Evolutionary conservation across 2,113 vertebrate genomes (phyloP).

Genomic region (Numida meleagris): DNA sequence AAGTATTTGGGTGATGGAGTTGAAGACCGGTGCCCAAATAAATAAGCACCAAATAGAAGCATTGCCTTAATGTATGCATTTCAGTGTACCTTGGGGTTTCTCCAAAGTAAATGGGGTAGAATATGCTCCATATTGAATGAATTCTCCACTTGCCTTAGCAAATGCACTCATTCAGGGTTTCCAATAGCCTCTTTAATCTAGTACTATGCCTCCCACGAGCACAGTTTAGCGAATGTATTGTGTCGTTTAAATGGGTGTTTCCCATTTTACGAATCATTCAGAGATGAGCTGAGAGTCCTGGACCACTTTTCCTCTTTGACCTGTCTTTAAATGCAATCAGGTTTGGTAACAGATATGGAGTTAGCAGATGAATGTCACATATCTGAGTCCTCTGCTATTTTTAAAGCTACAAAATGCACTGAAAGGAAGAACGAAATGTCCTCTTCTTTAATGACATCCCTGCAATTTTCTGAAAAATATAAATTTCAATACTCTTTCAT

Average conservation of each 20-base stretch:
- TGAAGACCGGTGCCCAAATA: neutral
- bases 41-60: neutral
- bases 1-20: neutral
- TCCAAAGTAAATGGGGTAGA: slow-evolving; percentile 13
- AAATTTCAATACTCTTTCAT: slow-evolving; percentile 7
- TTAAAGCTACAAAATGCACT: neutral
- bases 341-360: neutral
- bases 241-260: neutral
- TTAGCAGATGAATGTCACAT: slow-evolving; percentile 18
- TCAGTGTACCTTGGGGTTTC: neutral
- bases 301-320: neutral
- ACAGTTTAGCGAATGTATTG: neutral
- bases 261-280: neutral
- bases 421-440: neutral
- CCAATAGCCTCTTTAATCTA: neutral
- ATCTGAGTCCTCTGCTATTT: slow-evolving; percentile 33
- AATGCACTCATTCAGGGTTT: neutral
- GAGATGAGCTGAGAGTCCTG: neutral
- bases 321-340: neutral
- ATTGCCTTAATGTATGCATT: neutral
- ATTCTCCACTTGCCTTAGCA: slow-evolving; percentile 12
- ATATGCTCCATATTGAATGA: neutral
- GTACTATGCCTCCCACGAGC: neutral
- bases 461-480: neutral
- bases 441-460: slow-evolving; percentile 32